Percentiles rank a stretch among this genome's conserved stretches.
Conservation (phyloP, 2,113 vertebrate genomes). For the Cyanoramphus novaezelandiae region DNA sequence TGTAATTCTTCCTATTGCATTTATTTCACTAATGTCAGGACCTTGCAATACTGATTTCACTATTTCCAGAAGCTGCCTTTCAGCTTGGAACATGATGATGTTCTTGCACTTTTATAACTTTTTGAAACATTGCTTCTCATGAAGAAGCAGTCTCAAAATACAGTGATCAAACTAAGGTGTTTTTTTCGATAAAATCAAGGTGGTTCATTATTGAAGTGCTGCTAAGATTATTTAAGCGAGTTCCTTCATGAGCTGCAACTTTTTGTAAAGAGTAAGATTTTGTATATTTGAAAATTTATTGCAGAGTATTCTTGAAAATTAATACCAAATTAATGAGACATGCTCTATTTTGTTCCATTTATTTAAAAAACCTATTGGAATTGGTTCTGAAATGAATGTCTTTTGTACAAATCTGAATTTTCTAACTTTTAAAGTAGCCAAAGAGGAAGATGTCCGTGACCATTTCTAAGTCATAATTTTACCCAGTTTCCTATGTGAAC, state of each 20-base stretch:
- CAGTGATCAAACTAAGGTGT: constrained; percentile 24
- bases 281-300: constrained; percentile 56
- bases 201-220: constrained; percentile 25
- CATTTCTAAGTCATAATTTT: constrained; percentile 39
- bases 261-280: constrained; percentile 55
- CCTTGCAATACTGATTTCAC: constrained; percentile 1
- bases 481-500: constrained; percentile 12
- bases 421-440: constrained; percentile 55
- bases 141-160: constrained; percentile 49
- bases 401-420: constrained; percentile 55
- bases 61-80: constrained; percentile 30
- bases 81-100: constrained; percentile 20
- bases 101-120: constrained; percentile 53
- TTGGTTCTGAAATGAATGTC: constrained; percentile 45
- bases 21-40: background rate
- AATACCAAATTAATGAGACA: constrained; percentile 34
- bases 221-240: constrained; percentile 28
- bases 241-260: constrained; percentile 27
- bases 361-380: constrained; percentile 27
- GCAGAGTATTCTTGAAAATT: constrained; percentile 52
- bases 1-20: background rate
- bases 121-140: constrained; percentile 33
- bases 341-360: constrained; percentile 50
- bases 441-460: constrained; percentile 34
- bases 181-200: background rate